Base-by-base conservation (phyloP, 1,140 invertebrate genomes). In the Leptinotarsa texana region DNA sequence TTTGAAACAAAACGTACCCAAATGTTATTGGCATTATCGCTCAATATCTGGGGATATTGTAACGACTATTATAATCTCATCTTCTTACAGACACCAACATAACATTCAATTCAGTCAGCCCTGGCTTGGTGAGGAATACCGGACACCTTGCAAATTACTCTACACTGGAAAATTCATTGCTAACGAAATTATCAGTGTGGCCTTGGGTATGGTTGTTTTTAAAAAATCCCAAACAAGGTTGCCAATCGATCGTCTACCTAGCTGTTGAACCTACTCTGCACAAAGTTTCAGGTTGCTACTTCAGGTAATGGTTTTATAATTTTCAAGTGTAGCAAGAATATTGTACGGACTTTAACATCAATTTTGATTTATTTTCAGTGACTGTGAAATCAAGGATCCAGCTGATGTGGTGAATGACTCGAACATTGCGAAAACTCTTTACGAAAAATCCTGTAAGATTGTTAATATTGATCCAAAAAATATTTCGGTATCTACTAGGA, bases 51-150 rank as follows among this genome's bases (percentile, higher is more conserved):
- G 11, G 33, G 11, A 42, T 42, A 42, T 42, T 42, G 33, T 33
- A 11, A 42, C 0, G 8, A 8, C 8, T 42, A 42, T 42, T 42
- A 42, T 42, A 42, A 42, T 11, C 33, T 11, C 11, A 42, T 42
- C 8, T 33, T 33, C 6, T 11, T 42, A 42, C 80, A 91, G 89
- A 87, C 72, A 88, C 89, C 66, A 87, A 89, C 68, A 88, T 95
- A 15, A 92, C 90, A 27, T 90, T 91, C 42, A 93, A 94, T 87
- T 88, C 90, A 77, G 87, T 93, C 13, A 90, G 93, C 85, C 93
- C 93, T 57, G 94, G 93, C 57, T 85, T 94, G 13, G 91, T 93
- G 1, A 87, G 91, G 66, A 87, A 92, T 42, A 89, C 90, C 47
- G 85, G 89, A 3, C 90, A 94, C 84, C 47, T 73, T 17, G 87